Base-by-base conservation (phyloP, 2,888 invertebrate species). In the Ormyrus labotus region DNA sequence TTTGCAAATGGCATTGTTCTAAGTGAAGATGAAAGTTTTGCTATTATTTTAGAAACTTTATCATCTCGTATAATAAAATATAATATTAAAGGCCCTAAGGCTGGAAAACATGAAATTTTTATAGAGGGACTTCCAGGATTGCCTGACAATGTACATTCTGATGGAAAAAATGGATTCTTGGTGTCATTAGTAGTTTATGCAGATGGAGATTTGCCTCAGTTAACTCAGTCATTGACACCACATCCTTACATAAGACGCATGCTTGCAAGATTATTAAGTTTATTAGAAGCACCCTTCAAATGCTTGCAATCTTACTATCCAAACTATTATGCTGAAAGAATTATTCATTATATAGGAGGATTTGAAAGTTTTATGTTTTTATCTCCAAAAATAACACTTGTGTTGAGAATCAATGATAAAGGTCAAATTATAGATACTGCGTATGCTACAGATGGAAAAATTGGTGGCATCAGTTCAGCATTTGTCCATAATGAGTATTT, bases 1-100 rank as follows among this genome's bases (percentile, higher is more conserved):
- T 98, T 98, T 91, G 93, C 98, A 0, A 99, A 99, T 91, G 99
- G 99, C 13, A 90, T 99, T 47, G 94, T 93, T 71, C 87, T 99
- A 0, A 96, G 97, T 11, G 94, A 95, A 6, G 95, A 97, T 87
- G 95, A 96, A 89, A 94, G 96, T 81, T 97, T 95, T 87, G 88
- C 99, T 4, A 90, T 99, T 48, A 94, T 98, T 0, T 91, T 94
- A 1, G 99, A 99, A 91, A 94, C 95, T 0, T 87, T 90, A 5
- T 91, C 91, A 5, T 93, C 93, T 74, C 93, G 96, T 83, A 91
- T 98, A n/a, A 87, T 92, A 6, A 95, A 96, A 86, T 96, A 96
- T 89, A 93, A 96, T 87, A 88, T 99, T 9, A 94, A 94, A 87
- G 98, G 98, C 4, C 92, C 94, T 0, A 96, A 96, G 85, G 93